Conservation (phyloP, 92 coral and sea anemone genomes). For the Galaxea fascicularis region DNA sequence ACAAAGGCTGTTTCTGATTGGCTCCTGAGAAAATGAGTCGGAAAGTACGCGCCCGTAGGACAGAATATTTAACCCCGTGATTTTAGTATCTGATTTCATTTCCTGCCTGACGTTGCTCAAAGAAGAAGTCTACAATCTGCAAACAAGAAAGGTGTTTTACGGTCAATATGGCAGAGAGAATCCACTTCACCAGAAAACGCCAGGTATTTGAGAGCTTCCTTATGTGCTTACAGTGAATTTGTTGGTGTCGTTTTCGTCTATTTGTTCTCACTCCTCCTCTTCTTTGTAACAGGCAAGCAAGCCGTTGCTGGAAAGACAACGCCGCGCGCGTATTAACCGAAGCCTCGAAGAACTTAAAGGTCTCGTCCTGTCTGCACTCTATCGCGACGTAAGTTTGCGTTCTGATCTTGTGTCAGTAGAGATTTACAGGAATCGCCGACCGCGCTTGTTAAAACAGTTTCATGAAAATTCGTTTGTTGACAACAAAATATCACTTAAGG, state of each 20-base stretch:
- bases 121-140: conserved; percentile 2
- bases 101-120: conserved; percentile 29
- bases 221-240: not conserved
- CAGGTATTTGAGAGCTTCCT: conserved; percentile 25
- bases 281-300: conserved; percentile 72
- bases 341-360: conserved; percentile 85
- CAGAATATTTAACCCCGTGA: conserved; percentile 28
- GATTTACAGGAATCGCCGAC: not conserved
- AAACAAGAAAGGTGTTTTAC: not conserved
- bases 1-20: conserved; percentile 33
- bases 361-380: conserved; percentile 82
- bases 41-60: conserved; percentile 31
- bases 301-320: conserved; percentile 85
- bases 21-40: conserved; percentile 2
- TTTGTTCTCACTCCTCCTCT: not conserved
- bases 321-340: conserved; percentile 91
- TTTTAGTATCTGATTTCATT: conserved; percentile 24
- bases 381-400: conserved; percentile 77
- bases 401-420: not conserved
- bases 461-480: not conserved
- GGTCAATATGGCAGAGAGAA: conserved; percentile 40
- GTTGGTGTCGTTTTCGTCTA: not conserved
- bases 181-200: conserved; percentile 32
- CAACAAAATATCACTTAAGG: not conserved
- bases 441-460: not conserved